Conservation (phyloP, 2,113 vertebrate genomes). For the Acanthisitta chloris region DNA sequence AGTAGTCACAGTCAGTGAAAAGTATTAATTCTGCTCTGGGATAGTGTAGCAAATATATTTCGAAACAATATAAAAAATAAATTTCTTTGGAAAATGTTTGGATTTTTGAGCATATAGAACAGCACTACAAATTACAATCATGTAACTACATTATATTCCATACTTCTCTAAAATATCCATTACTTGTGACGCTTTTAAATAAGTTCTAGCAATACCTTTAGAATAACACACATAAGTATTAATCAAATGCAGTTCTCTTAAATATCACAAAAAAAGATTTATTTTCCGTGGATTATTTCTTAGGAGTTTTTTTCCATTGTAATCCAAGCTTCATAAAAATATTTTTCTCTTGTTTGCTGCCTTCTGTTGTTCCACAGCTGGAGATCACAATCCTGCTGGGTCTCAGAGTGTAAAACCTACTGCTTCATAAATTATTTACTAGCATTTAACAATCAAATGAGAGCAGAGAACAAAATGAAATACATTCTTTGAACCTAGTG, state of each 20-base stretch:
- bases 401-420: background rate
- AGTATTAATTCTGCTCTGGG: background rate
- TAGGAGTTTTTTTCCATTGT: background rate
- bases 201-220: background rate
- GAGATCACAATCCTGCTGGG: background rate
- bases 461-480: background rate
- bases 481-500: background rate
- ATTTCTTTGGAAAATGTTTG: background rate
- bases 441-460: background rate
- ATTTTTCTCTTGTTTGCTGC: background rate
- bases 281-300: background rate
- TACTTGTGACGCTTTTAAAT: background rate
- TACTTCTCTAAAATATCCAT: background rate
- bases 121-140: background rate
- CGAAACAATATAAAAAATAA: background rate
- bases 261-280: background rate
- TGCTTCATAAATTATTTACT: background rate
- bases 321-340: background rate
- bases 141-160: background rate
- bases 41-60: background rate
- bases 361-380: background rate
- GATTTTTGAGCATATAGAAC: fast-evolving
- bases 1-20: background rate
- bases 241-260: background rate
- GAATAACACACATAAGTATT: background rate